phyloP scores from a whole-genome alignment of 2,888 invertebrate genomes.

The Hyppa rectilinea region DNA sequence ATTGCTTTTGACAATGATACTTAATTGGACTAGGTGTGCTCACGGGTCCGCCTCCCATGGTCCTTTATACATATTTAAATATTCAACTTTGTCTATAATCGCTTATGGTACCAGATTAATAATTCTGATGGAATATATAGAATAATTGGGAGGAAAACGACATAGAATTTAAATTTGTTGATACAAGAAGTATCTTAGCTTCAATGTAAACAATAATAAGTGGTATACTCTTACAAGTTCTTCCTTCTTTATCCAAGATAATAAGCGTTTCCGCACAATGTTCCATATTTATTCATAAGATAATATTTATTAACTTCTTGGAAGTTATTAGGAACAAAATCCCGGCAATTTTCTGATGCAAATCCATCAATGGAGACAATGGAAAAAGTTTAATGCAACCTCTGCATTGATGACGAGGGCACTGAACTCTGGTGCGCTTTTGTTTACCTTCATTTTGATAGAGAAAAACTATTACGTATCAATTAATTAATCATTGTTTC shows the following conservation, averaged over 20 bases:
- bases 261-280: constrained; percentile 36
- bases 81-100: constrained; percentile 19
- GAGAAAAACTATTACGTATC: constrained; percentile 14
- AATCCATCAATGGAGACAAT: constrained; percentile 77
- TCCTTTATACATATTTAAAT: constrained; percentile 55
- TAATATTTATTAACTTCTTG: constrained; percentile 48
- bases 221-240: constrained; percentile 26
- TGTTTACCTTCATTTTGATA: constrained; percentile 47
- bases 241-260: constrained; percentile 32
- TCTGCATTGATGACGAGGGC: constrained; percentile 60
- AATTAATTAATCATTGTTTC: constrained; percentile 1
- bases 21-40: constrained; percentile 72
- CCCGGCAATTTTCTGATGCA: constrained; percentile 73
- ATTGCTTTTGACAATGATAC: constrained; percentile 74
- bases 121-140: not conserved
- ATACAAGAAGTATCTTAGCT: constrained; percentile 17
- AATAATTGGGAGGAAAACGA: constrained; percentile 12
- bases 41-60: constrained; percentile 53
- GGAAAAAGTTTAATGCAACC: constrained; percentile 77
- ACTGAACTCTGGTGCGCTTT: constrained; percentile 58
- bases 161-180: constrained; percentile 15
- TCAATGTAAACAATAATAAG: constrained; percentile 26
- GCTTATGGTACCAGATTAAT: constrained; percentile 21
- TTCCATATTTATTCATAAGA: constrained; percentile 61
- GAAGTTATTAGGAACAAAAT: constrained; percentile 65